Conservation (phyloP, 2,888 invertebrate species). For the Chrysolina oricalcia region DNA sequence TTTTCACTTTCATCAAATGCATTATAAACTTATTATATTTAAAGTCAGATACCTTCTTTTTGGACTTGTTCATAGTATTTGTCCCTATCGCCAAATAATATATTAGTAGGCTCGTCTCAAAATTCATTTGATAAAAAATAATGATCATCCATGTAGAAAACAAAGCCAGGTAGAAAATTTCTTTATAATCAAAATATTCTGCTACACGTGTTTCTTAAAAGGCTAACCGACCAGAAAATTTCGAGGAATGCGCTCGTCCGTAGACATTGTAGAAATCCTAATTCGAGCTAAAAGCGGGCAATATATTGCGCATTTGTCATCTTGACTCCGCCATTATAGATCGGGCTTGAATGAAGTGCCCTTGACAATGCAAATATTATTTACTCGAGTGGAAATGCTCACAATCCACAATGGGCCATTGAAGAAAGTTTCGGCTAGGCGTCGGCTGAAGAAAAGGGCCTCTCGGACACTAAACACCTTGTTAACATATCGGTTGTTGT, state of each 20-base stretch:
- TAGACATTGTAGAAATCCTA: constrained; percentile 39
- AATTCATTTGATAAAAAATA: not conserved
- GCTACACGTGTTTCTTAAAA: constrained; percentile 50
- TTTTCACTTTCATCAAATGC: too few species aligned
- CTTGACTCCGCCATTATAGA: constrained; percentile 41
- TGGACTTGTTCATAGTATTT: too few species aligned
- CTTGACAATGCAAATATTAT: constrained; percentile 46
- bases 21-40: too few species aligned
- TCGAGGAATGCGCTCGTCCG: constrained; percentile 37
- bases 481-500: constrained; percentile 37
- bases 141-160: constrained; percentile 19
- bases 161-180: constrained; percentile 31
- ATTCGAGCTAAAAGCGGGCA: constrained; percentile 50
- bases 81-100: too few species aligned
- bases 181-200: constrained; percentile 23
- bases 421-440: constrained; percentile 20
- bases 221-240: constrained; percentile 49
- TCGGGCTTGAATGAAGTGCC: constrained; percentile 46
- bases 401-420: constrained; percentile 37
- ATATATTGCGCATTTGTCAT: constrained; percentile 52
- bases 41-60: too few species aligned
- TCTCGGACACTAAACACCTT: constrained; percentile 34
- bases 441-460: constrained; percentile 29
- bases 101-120: not conserved
- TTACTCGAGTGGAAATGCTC: constrained; percentile 55